These are phyloP conservation scores for Scleropages formosus DNA, from an alignment of 2,797 vertebrate genomes.

Conservation along the genomic window DNA sequence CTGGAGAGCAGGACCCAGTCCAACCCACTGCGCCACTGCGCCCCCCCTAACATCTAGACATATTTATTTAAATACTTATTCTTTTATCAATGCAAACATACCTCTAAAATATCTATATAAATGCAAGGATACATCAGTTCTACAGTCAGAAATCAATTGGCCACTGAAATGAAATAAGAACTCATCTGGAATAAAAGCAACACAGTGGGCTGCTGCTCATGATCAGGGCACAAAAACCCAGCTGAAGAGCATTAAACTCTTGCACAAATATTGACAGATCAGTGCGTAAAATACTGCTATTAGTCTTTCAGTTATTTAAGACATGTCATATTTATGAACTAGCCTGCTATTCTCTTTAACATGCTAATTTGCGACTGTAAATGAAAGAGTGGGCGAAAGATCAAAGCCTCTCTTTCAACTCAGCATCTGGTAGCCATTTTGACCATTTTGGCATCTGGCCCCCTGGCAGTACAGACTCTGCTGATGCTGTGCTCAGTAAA, in stretches of 20 bases:
- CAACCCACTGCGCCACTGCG: no score
- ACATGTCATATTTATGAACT: neutral
- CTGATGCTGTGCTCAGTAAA: neutral
- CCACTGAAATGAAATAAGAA: neutral
- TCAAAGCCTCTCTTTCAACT: neutral
- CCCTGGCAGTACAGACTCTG: neutral
- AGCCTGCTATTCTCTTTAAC: neutral
- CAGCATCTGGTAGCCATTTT: neutral
- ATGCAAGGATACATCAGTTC: no score
- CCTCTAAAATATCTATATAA: no score
- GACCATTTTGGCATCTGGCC: neutral
- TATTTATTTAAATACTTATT: no score
- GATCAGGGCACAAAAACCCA: neutral
- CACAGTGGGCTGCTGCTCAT: neutral
- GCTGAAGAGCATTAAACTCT: neutral
- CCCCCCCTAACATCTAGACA: no score
- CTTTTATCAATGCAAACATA: no score
- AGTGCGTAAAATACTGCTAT: neutral
- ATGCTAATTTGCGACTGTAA: neutral
- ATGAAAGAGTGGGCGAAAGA: neutral
- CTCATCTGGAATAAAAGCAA: neutral
- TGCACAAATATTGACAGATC: neutral
- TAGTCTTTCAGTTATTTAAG: neutral
- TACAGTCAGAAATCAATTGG: conserved; percentile 5
- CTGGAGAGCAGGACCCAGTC: no score